Conservation (phyloP, 2,797 vertebrate genomes). For the Phoebastria nigripes region DNA sequence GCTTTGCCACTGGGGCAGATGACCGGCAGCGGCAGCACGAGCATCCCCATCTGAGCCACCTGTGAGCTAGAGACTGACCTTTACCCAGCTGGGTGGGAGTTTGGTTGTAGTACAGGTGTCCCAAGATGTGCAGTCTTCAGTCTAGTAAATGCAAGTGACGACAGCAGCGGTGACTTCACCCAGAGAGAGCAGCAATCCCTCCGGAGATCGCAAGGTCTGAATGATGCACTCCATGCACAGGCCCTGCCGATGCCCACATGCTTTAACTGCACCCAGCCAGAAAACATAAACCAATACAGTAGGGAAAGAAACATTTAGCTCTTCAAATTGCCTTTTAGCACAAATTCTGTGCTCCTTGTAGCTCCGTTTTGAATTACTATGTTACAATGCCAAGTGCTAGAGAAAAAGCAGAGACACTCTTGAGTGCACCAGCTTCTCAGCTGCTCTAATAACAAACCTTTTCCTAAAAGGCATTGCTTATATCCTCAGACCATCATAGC, state of each 20-base stretch:
- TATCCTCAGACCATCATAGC: not conserved
- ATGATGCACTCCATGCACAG: rapidly evolving
- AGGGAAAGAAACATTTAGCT: not conserved
- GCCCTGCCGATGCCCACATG: not conserved
- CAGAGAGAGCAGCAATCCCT: rapidly evolving
- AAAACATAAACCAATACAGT: not conserved
- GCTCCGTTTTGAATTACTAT: not conserved
- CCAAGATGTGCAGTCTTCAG: not conserved
- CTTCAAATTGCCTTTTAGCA: not conserved
- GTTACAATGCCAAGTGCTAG: not conserved
- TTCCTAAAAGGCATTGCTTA: not conserved
- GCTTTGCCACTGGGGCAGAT: not conserved
- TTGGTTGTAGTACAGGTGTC: not conserved
- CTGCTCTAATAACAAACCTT: not conserved
- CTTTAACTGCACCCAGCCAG: not conserved
- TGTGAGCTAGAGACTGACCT: not conserved
- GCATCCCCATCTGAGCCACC: not conserved
- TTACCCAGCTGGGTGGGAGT: not conserved
- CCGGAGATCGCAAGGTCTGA: not conserved
- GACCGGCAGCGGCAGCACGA: not conserved
- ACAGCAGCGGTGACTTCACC: not conserved
- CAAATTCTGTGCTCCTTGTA: not conserved
- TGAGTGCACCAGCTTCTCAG: not conserved
- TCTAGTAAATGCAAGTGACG: not conserved
- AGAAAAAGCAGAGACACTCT: not conserved